phyloP scores from a whole-genome alignment of 2,797 vertebrate genomes.

The Spea hammondii region DNA sequence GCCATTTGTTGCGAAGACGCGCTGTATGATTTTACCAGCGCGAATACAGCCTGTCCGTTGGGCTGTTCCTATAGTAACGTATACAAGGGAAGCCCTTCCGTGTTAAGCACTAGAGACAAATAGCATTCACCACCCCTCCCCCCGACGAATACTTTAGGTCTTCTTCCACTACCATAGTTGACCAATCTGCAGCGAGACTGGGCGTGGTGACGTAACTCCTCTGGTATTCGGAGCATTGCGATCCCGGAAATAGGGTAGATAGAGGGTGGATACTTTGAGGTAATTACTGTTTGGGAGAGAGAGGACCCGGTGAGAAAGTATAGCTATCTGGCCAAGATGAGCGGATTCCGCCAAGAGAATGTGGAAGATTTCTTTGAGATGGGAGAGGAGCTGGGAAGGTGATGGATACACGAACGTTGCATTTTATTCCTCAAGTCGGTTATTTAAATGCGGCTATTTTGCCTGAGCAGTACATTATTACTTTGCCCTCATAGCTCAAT shows the following conservation, averaged over 20 bases:
- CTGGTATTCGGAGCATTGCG: slow-evolving; percentile 12
- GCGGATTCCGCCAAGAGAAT: slow-evolving; percentile 86
- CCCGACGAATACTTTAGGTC: no score
- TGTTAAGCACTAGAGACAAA: no score
- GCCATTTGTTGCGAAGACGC: no score
- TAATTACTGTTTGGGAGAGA: neutral
- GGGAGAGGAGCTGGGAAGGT: slow-evolving; percentile 92
- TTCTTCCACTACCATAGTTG: neutral
- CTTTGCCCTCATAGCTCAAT: neutral
- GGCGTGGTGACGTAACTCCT: slow-evolving; percentile 15
- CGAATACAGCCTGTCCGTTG: no score
- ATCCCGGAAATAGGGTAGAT: slow-evolving; percentile 21
- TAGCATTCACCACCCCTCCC: no score
- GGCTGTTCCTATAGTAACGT: neutral
- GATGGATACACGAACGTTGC: slow-evolving; percentile 9
- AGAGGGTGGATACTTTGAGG: neutral
- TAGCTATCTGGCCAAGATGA: slow-evolving; percentile 66
- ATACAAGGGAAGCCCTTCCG: neutral
- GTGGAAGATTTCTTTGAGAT: slow-evolving; percentile 88
- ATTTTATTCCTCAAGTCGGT: neutral
- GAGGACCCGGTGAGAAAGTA: neutral
- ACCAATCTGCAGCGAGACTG: neutral
- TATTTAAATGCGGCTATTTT: no score
- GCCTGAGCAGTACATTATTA: neutral
- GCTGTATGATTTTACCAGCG: no score